Evolutionary conservation across 2,888 invertebrate species (phyloP).

Genomic region (Torymus tubicola): DNA sequence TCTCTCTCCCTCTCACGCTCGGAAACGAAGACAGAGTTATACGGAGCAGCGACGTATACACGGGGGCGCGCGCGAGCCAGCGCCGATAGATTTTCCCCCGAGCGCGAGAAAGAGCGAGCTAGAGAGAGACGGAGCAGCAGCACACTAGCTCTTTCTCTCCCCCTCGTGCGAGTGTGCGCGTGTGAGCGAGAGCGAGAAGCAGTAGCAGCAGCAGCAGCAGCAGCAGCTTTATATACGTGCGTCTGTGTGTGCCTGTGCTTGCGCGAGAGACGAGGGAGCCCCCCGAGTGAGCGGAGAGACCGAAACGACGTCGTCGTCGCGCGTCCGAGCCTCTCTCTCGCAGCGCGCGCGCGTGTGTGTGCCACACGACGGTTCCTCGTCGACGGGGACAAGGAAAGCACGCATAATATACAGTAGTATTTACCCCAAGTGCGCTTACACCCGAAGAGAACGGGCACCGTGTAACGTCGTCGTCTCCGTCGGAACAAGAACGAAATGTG

Average conservation of each 20-base stretch:
- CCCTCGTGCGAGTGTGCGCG: not conserved
- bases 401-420: too few relatives aligned
- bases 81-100: not conserved
- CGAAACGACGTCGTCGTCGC: not conserved
- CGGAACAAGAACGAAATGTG: not conserved
- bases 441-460: not conserved
- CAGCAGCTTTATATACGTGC: too few relatives aligned
- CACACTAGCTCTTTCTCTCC: conserved; percentile 4
- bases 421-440: too few relatives aligned
- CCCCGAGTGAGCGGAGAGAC: not conserved
- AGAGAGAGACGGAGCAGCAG: too few relatives aligned
- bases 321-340: not conserved
- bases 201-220: not conserved
- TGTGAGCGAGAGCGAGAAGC: not conserved
- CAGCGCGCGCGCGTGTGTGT: conserved; percentile 1
- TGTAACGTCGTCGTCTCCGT: not conserved
- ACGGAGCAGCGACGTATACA: not conserved
- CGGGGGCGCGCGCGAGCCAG: not conserved
- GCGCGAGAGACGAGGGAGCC: not conserved
- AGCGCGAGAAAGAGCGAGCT: too few relatives aligned
- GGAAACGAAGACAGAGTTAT: not conserved
- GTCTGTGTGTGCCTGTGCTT: too few relatives aligned
- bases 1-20: not conserved
- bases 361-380: too few relatives aligned
- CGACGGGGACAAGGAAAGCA: too few relatives aligned